Conservation (phyloP, 2,113 vertebrate species). For the Glaucidium brasilianum region DNA sequence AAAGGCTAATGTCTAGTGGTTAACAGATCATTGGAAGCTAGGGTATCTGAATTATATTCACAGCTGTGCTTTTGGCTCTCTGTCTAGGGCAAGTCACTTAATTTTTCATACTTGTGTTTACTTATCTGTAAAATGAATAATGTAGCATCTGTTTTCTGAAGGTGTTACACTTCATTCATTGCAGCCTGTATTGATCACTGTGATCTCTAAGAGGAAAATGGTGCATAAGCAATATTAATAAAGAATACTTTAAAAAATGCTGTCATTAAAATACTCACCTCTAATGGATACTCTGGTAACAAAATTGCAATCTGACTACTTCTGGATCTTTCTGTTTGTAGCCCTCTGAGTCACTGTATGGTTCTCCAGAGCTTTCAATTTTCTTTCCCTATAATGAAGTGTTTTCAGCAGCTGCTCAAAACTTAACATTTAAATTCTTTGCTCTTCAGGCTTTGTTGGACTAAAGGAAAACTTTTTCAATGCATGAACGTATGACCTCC, state of each 20-base stretch:
- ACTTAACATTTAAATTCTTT: background rate
- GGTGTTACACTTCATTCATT: conserved; percentile 8
- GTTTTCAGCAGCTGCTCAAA: conserved; percentile 57
- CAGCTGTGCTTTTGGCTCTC: conserved; percentile 55
- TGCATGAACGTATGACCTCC: background rate
- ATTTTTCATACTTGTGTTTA: conserved; percentile 47
- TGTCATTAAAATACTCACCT: background rate
- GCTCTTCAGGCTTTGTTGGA: background rate
- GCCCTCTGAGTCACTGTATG: background rate
- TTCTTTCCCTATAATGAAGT: conserved; percentile 12
- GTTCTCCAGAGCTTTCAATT: conserved; percentile 14
- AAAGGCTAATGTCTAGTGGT: background rate
- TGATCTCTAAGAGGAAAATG: background rate
- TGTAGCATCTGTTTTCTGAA: conserved; percentile 24
- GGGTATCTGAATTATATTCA: conserved; percentile 31
- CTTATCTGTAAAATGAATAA: conserved; percentile 31
- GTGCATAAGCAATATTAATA: background rate
- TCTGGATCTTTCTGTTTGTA: conserved; percentile 19
- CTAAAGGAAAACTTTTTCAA: background rate
- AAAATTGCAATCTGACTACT: background rate
- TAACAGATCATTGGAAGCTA: conserved; percentile 3
- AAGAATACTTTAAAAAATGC: background rate
- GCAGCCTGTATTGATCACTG: background rate
- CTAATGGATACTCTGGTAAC: background rate
- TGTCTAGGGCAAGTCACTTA: conserved; percentile 34